A percentile compares a stretch with the other conserved stretches of the same genome.
phyloP scores from a whole-genome alignment of 2,888 invertebrate species.

The Temnothorax ravouxi region DNA sequence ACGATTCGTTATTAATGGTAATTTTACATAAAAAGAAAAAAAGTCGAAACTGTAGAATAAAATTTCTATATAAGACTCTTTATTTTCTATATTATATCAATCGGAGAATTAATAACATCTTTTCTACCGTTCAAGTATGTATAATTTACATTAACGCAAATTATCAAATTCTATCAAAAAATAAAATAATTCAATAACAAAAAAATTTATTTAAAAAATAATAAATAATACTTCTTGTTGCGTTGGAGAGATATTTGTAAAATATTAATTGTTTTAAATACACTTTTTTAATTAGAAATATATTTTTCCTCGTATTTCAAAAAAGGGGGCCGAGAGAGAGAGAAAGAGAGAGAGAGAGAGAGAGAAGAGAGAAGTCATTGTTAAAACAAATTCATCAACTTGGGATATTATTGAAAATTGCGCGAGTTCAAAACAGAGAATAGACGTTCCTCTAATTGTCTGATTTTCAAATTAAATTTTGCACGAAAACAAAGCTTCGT shows the following conservation, averaged over 20 bases:
- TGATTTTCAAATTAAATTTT: not conserved
- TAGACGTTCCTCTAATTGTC: not conserved
- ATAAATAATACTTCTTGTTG: not conserved
- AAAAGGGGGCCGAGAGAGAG: not conserved
- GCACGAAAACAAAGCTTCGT: slow-evolving; percentile 15
- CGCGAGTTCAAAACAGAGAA: not conserved
- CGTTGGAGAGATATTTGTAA: not conserved
- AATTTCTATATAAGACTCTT: not conserved
- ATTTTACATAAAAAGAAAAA: not conserved
- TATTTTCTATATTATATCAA: not conserved
- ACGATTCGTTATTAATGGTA: not conserved
- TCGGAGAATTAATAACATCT: not conserved
- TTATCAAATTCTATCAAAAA: not conserved
- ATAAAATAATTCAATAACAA: not conserved
- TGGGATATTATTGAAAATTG: not conserved
- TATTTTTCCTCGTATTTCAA: not conserved
- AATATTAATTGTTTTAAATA: not conserved
- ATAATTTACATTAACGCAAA: not conserved
- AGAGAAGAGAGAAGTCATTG: not conserved
- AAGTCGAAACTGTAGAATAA: not conserved
- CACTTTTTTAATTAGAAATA: not conserved
- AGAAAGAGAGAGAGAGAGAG: not conserved
- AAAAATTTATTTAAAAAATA: not conserved
- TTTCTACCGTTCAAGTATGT: not conserved
- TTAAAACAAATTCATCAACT: slow-evolving; percentile 13